These are phyloP conservation scores for Stichodactyla mertensii DNA, from an alignment of 64 coral and sea anemone species.

Conservation along the genomic window DNA sequence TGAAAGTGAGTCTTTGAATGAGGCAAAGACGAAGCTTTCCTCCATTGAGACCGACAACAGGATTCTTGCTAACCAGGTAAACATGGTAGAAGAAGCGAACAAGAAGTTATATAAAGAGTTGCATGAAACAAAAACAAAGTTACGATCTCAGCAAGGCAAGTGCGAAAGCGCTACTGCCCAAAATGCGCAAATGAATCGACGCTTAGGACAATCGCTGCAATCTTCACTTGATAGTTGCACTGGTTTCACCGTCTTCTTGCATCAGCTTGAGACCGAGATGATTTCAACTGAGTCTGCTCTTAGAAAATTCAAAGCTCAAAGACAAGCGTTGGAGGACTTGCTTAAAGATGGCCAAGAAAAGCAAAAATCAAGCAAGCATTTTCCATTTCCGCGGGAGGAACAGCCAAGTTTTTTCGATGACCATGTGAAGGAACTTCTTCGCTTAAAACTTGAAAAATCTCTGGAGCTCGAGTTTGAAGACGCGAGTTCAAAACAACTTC, in stretches of 20 bases:
- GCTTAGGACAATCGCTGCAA: constrained; percentile 23
- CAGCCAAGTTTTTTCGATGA: background rate
- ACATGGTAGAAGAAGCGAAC: constrained; percentile 72
- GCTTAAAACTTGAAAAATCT: constrained; percentile 1
- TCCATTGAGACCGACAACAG: constrained; percentile 73
- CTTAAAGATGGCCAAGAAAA: constrained; percentile 19
- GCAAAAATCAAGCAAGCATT: background rate
- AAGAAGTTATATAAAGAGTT: constrained; percentile 56
- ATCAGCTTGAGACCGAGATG: constrained; percentile 52
- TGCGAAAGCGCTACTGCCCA: constrained; percentile 52
- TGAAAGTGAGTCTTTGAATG: constrained; percentile 32
- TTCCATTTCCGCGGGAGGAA: background rate
- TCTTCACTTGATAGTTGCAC: constrained; percentile 42
- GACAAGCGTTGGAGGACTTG: constrained; percentile 28
- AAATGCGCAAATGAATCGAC: constrained; percentile 29
- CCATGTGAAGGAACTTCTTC: constrained; percentile 24
- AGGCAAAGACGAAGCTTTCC: constrained; percentile 32
- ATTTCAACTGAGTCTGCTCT: constrained; percentile 16
- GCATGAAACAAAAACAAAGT: constrained; percentile 51
- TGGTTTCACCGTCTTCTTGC: constrained; percentile 32
- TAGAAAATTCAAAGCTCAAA: constrained; percentile 28
- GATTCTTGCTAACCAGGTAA: constrained; percentile 63
- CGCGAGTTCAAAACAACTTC: background rate
- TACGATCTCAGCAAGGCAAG: constrained; percentile 58
- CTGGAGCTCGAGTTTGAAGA: background rate